Base-by-base conservation (phyloP, 2,888 invertebrate genomes). In the Cartodere bifasciata region DNA sequence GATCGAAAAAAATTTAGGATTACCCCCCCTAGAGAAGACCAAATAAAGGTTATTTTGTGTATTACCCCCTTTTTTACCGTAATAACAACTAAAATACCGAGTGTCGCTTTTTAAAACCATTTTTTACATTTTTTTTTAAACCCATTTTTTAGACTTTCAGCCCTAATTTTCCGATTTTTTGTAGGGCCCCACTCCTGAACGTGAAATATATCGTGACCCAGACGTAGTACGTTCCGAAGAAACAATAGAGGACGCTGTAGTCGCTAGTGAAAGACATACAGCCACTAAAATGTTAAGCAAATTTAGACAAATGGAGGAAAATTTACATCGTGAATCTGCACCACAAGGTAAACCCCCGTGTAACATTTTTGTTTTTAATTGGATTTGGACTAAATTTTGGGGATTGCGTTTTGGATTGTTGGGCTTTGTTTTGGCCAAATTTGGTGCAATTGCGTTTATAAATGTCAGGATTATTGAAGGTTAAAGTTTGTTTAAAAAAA, bases 221-320 rank as follows among this genome's bases (percentile, higher is more conserved):
- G 69, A 71, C 35, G 73, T 84, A 17, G 74, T 75, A 3, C 69
- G 83, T 31, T 58, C 68, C 14, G 75, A 69, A 28, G 72, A 72
- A 44, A 55, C 56, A 25, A 52, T 62, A 3, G 72, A 71, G 24
- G 67, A 68, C 42, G 60, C 62, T 0, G 57, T 59, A 4, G 56
- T 64, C 7, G 64, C 67, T 4, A 70, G 71, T 35, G 56, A 67
- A 35, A 58, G 72, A 1, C 79, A 79, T 53, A 87, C 87, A 1
- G 82, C 91, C 9, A 77, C 80, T 23, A 75, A 83, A 50, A 90
- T 92, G 82, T 70, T 91, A 43, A 73, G 70, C 48, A 83, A 88
- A 45, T 92, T 92, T 70, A 70, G 88, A 2, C 81, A 87, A 63
- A 74, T 92, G 70, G 91, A 91, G 62, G 77, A 80, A 47, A 70